Evolutionary conservation across 2,797 vertebrate species (phyloP).

Genomic region (Brotula barbata): DNA sequence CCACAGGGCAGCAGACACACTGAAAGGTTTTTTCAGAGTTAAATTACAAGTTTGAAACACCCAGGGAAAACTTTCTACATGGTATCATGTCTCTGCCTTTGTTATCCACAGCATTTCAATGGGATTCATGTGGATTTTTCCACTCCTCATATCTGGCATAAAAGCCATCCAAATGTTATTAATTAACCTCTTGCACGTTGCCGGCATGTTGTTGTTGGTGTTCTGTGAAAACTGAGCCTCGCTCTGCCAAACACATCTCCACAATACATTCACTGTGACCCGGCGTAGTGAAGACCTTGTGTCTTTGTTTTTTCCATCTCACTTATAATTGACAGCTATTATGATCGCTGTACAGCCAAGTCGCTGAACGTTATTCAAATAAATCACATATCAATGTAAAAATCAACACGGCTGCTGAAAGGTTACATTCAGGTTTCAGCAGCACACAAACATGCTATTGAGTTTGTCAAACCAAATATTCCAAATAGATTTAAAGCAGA

Average conservation of each 20-base stretch:
- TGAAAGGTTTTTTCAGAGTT: constrained; percentile 10
- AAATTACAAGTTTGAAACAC: constrained; percentile 38
- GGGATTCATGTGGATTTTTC: constrained; percentile 11
- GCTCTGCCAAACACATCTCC: no score
- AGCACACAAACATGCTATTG: no score
- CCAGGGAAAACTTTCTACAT: constrained; percentile 47
- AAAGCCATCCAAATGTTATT: constrained; percentile 12
- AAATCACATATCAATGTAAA: neutral
- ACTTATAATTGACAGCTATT: neutral
- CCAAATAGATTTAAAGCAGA: neutral
- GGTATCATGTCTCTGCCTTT: constrained; percentile 13
- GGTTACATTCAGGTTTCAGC: neutral
- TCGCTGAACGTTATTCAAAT: neutral
- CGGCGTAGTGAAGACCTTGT: constrained; percentile 1
- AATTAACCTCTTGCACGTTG: constrained; percentile 10
- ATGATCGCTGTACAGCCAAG: neutral
- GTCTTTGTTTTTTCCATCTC: neutral
- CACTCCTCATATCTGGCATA: constrained; percentile 14
- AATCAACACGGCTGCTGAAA: neutral
- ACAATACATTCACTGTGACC: no score
- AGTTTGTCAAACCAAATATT: neutral
- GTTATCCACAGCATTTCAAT: constrained; percentile 15
- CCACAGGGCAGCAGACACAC: constrained; percentile 6
- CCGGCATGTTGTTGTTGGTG: constrained; percentile 21
- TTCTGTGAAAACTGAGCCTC: neutral